Evolutionary conservation across 2,888 invertebrate genomes (phyloP).

Genomic region (Pseudococcus jackbeardsleyi): DNA sequence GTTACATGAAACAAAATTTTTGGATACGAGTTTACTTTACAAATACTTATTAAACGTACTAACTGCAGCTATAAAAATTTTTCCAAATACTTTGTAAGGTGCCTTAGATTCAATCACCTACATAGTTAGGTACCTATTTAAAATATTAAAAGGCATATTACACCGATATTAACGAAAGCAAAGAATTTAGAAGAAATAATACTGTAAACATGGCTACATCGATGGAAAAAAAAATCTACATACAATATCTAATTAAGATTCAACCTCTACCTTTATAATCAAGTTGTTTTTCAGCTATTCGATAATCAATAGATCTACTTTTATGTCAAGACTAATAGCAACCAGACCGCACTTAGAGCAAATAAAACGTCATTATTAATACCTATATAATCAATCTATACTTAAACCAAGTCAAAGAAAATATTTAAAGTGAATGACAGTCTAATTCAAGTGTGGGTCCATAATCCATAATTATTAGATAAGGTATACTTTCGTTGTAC

Average conservation of each 20-base stretch:
- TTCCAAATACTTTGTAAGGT: no score
- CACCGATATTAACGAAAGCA: background rate
- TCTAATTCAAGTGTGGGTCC: background rate
- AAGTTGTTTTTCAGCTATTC: background rate
- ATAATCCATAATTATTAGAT: background rate
- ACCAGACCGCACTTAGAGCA: background rate
- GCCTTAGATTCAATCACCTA: background rate
- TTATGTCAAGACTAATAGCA: background rate
- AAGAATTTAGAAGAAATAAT: background rate
- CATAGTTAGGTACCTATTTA: background rate
- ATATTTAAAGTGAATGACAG: background rate
- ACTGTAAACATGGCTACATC: background rate
- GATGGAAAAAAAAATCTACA: background rate
- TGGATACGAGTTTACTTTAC: background rate
- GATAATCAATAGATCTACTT: background rate
- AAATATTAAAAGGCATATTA: background rate
- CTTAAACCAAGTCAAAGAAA: background rate
- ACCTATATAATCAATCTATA: background rate
- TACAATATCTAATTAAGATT: background rate
- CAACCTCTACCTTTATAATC: conserved; percentile 7
- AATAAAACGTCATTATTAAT: background rate
- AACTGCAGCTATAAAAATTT: background rate
- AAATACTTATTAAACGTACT: background rate
- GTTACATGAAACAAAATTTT: background rate
- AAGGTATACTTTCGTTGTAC: background rate